phyloP scores from a whole-genome alignment of 2,797 vertebrate genomes.

The Pogonophryne albipinna region DNA sequence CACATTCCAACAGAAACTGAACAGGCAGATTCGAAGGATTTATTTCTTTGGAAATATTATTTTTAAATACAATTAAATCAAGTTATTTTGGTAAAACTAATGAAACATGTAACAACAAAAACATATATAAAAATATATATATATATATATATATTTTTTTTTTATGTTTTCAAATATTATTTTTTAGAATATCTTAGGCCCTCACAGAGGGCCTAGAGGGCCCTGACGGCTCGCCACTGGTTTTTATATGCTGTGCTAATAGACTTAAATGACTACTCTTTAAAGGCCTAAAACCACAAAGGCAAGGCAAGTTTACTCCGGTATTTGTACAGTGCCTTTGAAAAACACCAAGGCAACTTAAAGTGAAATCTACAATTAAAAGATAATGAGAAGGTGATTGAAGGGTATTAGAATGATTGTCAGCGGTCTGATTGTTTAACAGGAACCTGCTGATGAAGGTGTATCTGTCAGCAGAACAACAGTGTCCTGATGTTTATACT shows the following conservation, averaged over 20 bases:
- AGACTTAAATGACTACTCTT: background rate
- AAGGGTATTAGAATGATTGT: slow-evolving; percentile 2
- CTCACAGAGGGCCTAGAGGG: too few species aligned
- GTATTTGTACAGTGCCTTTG: slow-evolving; percentile 5
- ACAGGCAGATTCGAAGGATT: too few species aligned
- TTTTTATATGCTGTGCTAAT: slow-evolving; percentile 6
- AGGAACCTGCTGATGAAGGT: slow-evolving; percentile 6
- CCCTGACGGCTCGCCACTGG: too few species aligned
- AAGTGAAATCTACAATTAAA: slow-evolving; percentile 10
- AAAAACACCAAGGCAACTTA: slow-evolving; percentile 14
- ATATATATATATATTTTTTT: too few species aligned
- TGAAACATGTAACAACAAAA: too few species aligned
- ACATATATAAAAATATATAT: too few species aligned
- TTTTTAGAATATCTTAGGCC: too few species aligned
- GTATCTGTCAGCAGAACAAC: slow-evolving; percentile 5
- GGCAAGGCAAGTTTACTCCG: background rate
- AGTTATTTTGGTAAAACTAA: too few species aligned
- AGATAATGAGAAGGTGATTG: background rate
- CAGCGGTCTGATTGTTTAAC: background rate
- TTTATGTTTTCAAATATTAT: too few species aligned
- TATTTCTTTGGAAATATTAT: too few species aligned
- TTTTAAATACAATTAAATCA: too few species aligned
- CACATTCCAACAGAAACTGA: too few species aligned
- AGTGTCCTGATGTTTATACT: background rate
- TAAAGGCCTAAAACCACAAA: slow-evolving; percentile 9